phyloP scores from a whole-genome alignment of 1,140 invertebrate genomes.

The honey bee (Apis mellifera) region Amel_HAv3.1 CM009939.2:4871501-4872000 shows the following conservation, averaged over 20 bases:
- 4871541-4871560: too few relatives aligned
- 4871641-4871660: background rate
- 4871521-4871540: too few relatives aligned
- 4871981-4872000: background rate
- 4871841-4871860: slow-evolving; percentile 20
- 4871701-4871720: too few relatives aligned
- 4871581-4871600: background rate
- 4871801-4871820: background rate
- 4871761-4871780: background rate
- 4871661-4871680: too few relatives aligned
- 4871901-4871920: background rate
- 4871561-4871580: too few relatives aligned
- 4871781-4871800: background rate
- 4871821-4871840: slow-evolving; percentile 1
- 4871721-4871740: too few relatives aligned
- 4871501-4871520: too few relatives aligned
- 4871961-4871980: slow-evolving; percentile 31
- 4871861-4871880: background rate
- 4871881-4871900: background rate
- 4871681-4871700: too few relatives aligned
- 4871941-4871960: slow-evolving; percentile 42
- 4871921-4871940: background rate
- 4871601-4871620: too few relatives aligned
- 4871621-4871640: too few relatives aligned
- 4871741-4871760: background rate